A percentile compares a stretch with the other conserved stretches of the same genome.
phyloP scores from a whole-genome alignment of 2,888 invertebrate genomes.

The Lasioglossum morio region DNA sequence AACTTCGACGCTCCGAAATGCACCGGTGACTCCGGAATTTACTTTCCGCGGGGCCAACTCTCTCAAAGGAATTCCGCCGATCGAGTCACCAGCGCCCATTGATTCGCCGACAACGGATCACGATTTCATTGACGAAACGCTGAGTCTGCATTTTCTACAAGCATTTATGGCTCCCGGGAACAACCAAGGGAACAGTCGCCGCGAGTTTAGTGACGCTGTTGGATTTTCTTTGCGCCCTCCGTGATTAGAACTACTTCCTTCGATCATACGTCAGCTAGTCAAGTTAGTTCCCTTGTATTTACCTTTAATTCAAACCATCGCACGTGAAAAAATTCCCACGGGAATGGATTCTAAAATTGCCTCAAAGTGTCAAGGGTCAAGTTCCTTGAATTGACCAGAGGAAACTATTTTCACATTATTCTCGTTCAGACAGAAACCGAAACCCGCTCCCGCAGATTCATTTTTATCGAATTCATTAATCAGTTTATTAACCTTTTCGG shows the following conservation, averaged over 20 bases:
- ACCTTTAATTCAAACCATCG: background rate
- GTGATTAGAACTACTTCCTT: too few relatives aligned
- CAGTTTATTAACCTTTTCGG: background rate
- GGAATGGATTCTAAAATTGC: background rate
- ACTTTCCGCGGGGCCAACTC: background rate
- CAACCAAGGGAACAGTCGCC: background rate
- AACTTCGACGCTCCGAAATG: background rate
- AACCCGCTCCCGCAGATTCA: background rate
- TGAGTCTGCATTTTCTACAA: background rate
- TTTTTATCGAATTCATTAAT: background rate
- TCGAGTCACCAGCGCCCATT: conserved; percentile 1
- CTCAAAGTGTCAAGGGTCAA: too few relatives aligned
- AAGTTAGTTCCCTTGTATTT: background rate
- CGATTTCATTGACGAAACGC: conserved; percentile 22
- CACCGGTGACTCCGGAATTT: background rate
- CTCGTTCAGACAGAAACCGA: background rate
- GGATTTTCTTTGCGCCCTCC: background rate
- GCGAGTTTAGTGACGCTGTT: background rate
- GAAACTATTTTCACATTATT: background rate
- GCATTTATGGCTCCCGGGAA: background rate
- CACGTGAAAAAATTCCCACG: background rate
- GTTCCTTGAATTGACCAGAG: background rate
- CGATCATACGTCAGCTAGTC: too few relatives aligned
- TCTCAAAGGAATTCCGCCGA: background rate
- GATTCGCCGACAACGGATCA: conserved; percentile 20